Percentiles rank a stretch among this genome's conserved stretches.
phyloP scores from a whole-genome alignment of 2,797 vertebrate genomes.

The Arremon aurantiirostris region DNA sequence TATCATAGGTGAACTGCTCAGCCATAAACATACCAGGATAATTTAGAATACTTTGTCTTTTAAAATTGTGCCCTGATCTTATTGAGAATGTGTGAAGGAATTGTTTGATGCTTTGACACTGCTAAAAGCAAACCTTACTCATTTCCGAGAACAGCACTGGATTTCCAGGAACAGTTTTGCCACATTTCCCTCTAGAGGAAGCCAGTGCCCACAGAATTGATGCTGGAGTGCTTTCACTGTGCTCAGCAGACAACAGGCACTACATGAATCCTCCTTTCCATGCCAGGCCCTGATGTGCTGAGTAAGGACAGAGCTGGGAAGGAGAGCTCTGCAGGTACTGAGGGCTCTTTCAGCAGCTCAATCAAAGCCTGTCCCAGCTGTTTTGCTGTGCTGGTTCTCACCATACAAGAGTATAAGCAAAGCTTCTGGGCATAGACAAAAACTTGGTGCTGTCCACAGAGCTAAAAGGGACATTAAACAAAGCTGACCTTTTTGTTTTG shows the following conservation, averaged over 20 bases:
- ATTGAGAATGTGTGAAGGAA: not conserved
- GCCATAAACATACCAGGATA: not conserved
- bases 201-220: not conserved
- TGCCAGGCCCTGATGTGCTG: not conserved
- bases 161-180: not conserved
- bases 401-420: not conserved
- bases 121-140: not conserved
- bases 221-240: not conserved
- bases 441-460: not conserved
- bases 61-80: not conserved
- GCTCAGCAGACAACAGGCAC: not conserved
- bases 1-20: accelerated
- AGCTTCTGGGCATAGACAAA: not conserved
- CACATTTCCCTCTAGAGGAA: not conserved
- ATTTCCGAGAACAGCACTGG: not conserved
- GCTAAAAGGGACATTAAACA: not conserved
- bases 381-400: not conserved
- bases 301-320: not conserved
- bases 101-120: not conserved
- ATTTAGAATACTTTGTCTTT: not conserved
- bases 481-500: not conserved
- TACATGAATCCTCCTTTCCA: not conserved
- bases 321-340: not conserved
- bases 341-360: not conserved
- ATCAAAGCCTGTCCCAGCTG: not conserved